phyloP scores from a whole-genome alignment of 2,888 invertebrate species.

The Drosophila formosana region DNA sequence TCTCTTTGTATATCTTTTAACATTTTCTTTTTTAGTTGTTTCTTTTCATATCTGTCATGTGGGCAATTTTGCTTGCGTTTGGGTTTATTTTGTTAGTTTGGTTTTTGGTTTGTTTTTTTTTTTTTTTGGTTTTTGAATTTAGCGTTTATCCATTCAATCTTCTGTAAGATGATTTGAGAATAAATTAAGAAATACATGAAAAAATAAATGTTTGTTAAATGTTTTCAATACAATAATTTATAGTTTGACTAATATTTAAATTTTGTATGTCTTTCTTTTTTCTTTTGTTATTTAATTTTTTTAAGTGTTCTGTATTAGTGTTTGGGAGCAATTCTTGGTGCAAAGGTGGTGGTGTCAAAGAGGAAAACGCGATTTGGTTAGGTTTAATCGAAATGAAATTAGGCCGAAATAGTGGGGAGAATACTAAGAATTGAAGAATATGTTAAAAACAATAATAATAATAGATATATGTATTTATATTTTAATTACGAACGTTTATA shows the following conservation, averaged over 20 bases:
- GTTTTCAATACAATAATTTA: slow-evolving; percentile 59
- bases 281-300: slow-evolving; percentile 4
- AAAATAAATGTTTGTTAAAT: slow-evolving; percentile 74
- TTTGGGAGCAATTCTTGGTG: slow-evolving; percentile 17
- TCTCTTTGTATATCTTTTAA: slow-evolving; percentile 52
- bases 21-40: slow-evolving; percentile 53
- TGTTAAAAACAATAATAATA: slow-evolving; percentile 12
- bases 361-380: slow-evolving; percentile 43
- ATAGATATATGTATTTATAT: slow-evolving; percentile 4
- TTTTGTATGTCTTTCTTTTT: slow-evolving; percentile 35
- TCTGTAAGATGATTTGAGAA: slow-evolving; percentile 85
- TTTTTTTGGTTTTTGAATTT: slow-evolving; percentile 63
- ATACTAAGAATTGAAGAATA: slow-evolving; percentile 26
- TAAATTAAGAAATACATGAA: slow-evolving; percentile 81
- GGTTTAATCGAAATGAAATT: slow-evolving; percentile 23
- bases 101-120: slow-evolving; percentile 50
- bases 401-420: slow-evolving; percentile 42
- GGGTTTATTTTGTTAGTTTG: slow-evolving; percentile 64
- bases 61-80: slow-evolving; percentile 70
- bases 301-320: slow-evolving; percentile 25
- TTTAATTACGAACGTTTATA: slow-evolving; percentile 21
- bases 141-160: slow-evolving; percentile 85
- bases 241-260: slow-evolving; percentile 46
- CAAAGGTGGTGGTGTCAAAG: slow-evolving; percentile 33
- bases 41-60: slow-evolving; percentile 60